Evolutionary conservation across 2,797 vertebrate genomes (phyloP).

Genomic region (Semotilus atromaculatus): DNA sequence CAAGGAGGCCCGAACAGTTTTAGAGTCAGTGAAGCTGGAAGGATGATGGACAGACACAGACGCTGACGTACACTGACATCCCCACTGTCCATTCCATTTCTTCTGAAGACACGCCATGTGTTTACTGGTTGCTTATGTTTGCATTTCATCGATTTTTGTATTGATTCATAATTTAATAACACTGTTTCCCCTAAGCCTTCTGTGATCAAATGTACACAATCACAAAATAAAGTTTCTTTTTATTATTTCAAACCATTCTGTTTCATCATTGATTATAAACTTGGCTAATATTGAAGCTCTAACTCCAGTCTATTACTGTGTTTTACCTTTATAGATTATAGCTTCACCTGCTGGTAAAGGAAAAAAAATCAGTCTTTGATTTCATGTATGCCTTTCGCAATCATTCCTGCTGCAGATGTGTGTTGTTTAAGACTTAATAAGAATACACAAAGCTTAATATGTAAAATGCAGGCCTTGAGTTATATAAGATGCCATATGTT

Average conservation of each 20-base stretch:
- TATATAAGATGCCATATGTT: neutral
- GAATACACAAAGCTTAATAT: neutral
- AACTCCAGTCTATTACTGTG: neutral
- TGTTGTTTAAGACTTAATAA: neutral
- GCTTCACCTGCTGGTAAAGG: neutral
- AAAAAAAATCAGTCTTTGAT: neutral
- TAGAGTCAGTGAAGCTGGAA: constrained; percentile 93
- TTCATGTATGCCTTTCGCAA: neutral
- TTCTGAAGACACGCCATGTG: constrained; percentile 57
- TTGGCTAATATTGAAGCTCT: neutral
- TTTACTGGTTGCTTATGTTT: constrained; percentile 53
- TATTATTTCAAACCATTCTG: neutral
- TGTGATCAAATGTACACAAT: constrained; percentile 57
- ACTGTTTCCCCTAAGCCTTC: constrained; percentile 52
- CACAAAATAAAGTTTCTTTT: constrained; percentile 58
- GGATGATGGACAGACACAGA: constrained; percentile 74
- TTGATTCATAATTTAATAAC: constrained; percentile 66
- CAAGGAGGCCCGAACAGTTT: constrained; percentile 85
- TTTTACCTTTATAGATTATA: neutral
- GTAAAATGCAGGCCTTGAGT: neutral
- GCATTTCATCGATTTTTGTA: constrained; percentile 50
- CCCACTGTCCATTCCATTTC: constrained; percentile 82
- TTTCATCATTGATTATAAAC: neutral
- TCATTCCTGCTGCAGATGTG: neutral
- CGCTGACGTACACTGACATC: constrained; percentile 43